phyloP scores from a whole-genome alignment of 2,797 vertebrate genomes.

The Mormyrus hasselquistii region DNA sequence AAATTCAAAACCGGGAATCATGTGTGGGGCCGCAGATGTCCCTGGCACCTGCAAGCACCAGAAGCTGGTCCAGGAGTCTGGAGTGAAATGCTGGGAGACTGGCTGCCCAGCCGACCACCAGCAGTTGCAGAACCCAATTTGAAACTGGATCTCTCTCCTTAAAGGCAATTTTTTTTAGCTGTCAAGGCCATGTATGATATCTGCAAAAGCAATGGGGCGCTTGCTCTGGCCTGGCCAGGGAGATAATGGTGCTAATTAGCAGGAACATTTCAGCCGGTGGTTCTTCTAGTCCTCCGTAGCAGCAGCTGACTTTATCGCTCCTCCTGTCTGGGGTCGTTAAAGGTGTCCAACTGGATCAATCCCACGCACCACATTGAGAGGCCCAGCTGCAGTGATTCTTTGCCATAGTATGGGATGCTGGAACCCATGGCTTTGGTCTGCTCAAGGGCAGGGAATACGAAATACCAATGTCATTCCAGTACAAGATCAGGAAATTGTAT shows the following conservation, averaged over 20 bases:
- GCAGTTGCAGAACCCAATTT: not conserved
- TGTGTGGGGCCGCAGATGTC: constrained; percentile 16
- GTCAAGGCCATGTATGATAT: constrained; percentile 6
- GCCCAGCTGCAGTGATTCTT: not conserved
- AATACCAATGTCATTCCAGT: not conserved
- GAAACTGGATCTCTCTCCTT: not conserved
- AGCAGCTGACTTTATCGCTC: not conserved
- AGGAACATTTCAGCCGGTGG: not conserved
- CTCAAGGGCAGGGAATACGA: not conserved
- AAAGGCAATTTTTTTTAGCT: constrained; percentile 6
- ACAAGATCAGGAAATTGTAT: not conserved
- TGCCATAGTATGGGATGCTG: not conserved
- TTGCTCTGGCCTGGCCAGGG: constrained; percentile 11
- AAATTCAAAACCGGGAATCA: not conserved
- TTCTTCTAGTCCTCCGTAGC: not conserved
- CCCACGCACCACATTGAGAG: not conserved
- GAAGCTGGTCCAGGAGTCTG: not conserved
- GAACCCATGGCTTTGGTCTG: not conserved
- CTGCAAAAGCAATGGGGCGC: not conserved
- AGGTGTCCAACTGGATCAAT: constrained; percentile 2
- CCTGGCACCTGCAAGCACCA: constrained; percentile 13
- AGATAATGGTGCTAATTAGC: constrained; percentile 22
- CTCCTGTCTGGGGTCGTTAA: not conserved
- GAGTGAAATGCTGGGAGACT: not conserved
- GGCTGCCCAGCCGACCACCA: not conserved